Evolutionary conservation across 2,113 vertebrate species (phyloP), one percentile per base, ranked within the genome.

Genomic region (Chunga burmeisteri): DNA sequence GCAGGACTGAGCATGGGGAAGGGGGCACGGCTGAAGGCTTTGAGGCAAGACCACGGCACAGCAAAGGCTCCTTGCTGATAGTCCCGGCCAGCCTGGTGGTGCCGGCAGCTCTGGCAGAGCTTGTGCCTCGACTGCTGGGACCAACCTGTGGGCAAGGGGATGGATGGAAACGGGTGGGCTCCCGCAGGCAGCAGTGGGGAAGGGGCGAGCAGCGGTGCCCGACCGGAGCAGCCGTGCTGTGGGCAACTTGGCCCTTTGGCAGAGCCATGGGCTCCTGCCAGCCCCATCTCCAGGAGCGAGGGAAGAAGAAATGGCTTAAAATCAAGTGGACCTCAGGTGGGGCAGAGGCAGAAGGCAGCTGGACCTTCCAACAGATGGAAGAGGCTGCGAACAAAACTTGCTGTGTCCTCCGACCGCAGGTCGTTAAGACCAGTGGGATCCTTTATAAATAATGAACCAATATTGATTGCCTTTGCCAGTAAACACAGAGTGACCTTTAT

Each of bases 401-500:
- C 67, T 10, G 27, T 20, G 47, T 42, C 74, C 86, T 93, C 91
- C 2, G 14, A 36, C 72, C 26, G 0, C 81, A 34, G 90, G 84
- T 84, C 8, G 4, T 93, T 96, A 68, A 80, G 91, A 85, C 47
- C 77, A 77, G 79, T 87, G 91, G 85, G 91, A 97, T 96, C 90
- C 87, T 81, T 92, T 79, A 97, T 97, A 94, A 98, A 96, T 98
- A 94, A 98, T 97, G 94, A 97, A 91, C 81, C 30, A 1, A 1
- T 90, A 97, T 97, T 18, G 97, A 97, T 96, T 38, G 44, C 67
- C 90, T 93, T 56, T 97, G 96, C 97, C 96, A 40, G 97, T 92
- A 98, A 98, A 88, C 90, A 95, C 77, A 29, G 85, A 88, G 86
- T 88, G 96, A 94, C 96, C 96, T 98, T 97, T 97, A 97, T 97